Evolutionary conservation across 2,113 vertebrate genomes (phyloP).

Genomic region (Origma solitaria): DNA sequence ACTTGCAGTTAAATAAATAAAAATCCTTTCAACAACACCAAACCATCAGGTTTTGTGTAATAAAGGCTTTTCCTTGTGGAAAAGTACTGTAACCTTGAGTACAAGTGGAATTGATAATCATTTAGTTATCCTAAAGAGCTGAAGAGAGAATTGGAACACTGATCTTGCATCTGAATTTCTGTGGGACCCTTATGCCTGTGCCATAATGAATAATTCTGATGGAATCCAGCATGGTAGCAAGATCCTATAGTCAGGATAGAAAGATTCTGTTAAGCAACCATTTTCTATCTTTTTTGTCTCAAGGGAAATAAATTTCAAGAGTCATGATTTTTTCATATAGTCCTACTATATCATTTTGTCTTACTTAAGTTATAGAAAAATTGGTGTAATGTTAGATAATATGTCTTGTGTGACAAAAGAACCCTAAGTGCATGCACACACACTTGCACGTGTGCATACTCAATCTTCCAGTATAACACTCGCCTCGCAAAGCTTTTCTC

Average conservation of each 20-base stretch:
- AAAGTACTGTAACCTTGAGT: not conserved
- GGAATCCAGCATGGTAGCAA: not conserved
- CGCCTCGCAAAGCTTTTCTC: constrained; percentile 2
- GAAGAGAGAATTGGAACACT: not conserved
- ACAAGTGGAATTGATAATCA: not conserved
- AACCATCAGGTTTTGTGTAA: not conserved
- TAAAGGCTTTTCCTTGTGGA: not conserved
- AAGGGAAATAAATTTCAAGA: not conserved
- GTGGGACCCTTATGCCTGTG: not conserved
- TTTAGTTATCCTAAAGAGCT: not conserved
- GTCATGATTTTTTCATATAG: not conserved
- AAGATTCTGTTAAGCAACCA: not conserved
- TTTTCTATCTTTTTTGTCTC: not conserved
- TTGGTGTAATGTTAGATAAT: not conserved
- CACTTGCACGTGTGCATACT: not conserved
- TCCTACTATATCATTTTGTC: not conserved
- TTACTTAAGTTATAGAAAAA: not conserved
- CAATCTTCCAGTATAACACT: not conserved
- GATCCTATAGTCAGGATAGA: not conserved
- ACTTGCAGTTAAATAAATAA: not conserved
- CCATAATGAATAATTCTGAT: not conserved
- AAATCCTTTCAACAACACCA: not conserved
- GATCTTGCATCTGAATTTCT: not conserved
- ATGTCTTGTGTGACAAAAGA: not conserved
- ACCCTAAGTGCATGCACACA: not conserved